A percentile compares a stretch with the other conserved stretches of the same genome.
Conservation (phyloP, 2,113 vertebrate species). For the Perccottus glenii region DNA sequence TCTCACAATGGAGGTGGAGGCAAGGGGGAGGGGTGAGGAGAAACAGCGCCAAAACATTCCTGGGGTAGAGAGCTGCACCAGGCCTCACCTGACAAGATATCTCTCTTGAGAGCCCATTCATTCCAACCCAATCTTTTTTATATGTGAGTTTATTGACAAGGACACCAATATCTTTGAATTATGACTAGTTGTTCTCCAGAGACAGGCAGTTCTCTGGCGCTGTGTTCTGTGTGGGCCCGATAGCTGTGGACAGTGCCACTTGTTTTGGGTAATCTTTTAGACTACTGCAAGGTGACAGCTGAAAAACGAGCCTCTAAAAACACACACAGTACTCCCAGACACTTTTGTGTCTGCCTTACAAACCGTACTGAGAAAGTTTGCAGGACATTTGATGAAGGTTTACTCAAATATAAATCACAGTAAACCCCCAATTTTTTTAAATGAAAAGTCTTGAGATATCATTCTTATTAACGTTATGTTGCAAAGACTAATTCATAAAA, state of each 20-base stretch:
- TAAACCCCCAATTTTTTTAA: neutral
- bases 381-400: neutral
- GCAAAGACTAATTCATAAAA: neutral
- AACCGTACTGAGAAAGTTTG: slow-evolving; percentile 25
- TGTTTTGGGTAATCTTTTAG: slow-evolving; percentile 59
- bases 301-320: slow-evolving; percentile 69
- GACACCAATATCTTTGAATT: slow-evolving; percentile 68
- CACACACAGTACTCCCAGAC: slow-evolving; percentile 34
- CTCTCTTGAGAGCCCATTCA: slow-evolving; percentile 59
- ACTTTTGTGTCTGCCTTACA: slow-evolving; percentile 27
- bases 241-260: slow-evolving; percentile 57
- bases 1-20: slow-evolving; percentile 57
- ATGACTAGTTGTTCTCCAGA: slow-evolving; percentile 59
- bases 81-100: slow-evolving; percentile 65
- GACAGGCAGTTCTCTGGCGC: slow-evolving; percentile 50
- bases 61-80: slow-evolving; percentile 41
- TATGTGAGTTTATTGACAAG: slow-evolving; percentile 68
- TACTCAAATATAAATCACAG: too few species aligned
- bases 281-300: slow-evolving; percentile 61
- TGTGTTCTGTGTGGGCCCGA: slow-evolving; percentile 58
- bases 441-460: neutral
- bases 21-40: neutral
- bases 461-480: neutral
- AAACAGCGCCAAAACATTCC: slow-evolving; percentile 51
- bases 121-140: slow-evolving; percentile 62